Base-by-base conservation (phyloP, 2,113 vertebrate species). In the Neofelis nebulosa region DNA sequence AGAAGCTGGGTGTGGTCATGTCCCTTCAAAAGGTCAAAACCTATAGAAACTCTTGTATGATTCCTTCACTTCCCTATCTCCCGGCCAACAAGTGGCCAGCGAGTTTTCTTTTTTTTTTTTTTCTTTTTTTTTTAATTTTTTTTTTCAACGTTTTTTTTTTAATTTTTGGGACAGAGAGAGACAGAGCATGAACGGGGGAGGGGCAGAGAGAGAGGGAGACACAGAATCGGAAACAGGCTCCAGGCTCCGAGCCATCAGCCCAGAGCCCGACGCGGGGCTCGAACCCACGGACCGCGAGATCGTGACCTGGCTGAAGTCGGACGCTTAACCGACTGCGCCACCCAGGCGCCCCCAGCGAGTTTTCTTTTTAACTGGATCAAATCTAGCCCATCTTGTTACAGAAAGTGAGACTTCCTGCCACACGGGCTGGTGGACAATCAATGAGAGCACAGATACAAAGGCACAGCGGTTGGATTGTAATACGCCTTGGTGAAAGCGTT, bases 81-180 rank as follows among this genome's bases (percentile, higher is more conserved):
- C 48, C 29, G 38, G n/a, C 12, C 48, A 68, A 76, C 8, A 68
- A 33, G 7, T 74, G 45, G 36, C 29, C 31, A 74, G 33, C 68
- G 68, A 91, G 4, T 91, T 96, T 91, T 95, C 66, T 71, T 84
- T 93, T 81, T 41, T 96, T 91, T 95, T 57, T 71, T 84, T 93
- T 81, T 41, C n/a, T n/a, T n/a, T n/a, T n/a, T n/a, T n/a, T n/a
- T n/a, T n/a, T n/a, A n/a, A n/a, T n/a, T n/a, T n/a, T n/a, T n/a
- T n/a, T n/a, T n/a, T n/a, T n/a, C n/a, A n/a, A n/a, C n/a, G n/a
- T n/a, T n/a, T n/a, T n/a, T n/a, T n/a, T n/a, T n/a, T n/a, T n/a
- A n/a, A n/a, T n/a, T n/a, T n/a, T n/a, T n/a, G n/a, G n/a, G n/a
- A n/a, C n/a, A n/a, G n/a, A n/a, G n/a, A n/a, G n/a, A n/a, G n/a